These are phyloP conservation scores for Agrotis clavis DNA, from an alignment of 2,888 invertebrate genomes.

Conservation along the genomic window DNA sequence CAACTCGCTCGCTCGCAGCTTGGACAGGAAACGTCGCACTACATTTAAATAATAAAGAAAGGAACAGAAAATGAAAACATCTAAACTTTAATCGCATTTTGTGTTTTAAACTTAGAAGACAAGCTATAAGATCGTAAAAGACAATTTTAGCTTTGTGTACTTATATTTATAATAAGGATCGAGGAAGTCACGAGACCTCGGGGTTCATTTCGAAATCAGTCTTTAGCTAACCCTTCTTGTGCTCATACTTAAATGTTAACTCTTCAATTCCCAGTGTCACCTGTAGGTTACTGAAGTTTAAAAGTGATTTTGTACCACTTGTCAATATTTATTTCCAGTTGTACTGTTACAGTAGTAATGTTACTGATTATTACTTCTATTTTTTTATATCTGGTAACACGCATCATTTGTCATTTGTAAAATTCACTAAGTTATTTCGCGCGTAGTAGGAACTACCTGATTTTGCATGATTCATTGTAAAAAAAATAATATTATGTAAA, in stretches of 20 bases:
- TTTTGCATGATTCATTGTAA: too few species aligned
- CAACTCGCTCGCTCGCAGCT: conserved; percentile 30
- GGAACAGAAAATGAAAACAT: conserved; percentile 65
- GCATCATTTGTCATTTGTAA: too few species aligned
- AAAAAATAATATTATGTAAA: too few species aligned
- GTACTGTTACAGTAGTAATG: too few species aligned
- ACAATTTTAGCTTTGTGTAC: conserved; percentile 69
- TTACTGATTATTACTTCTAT: too few species aligned
- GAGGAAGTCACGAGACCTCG: conserved; percentile 72
- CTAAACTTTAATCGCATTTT: conserved; percentile 71
- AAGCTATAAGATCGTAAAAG: conserved; percentile 67
- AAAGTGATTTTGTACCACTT: too few species aligned
- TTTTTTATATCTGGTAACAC: too few species aligned
- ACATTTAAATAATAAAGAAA: conserved; percentile 62
- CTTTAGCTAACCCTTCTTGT: conserved; percentile 72
- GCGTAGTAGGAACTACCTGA: too few species aligned
- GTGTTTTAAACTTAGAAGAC: conserved; percentile 30
- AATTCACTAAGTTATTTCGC: too few species aligned
- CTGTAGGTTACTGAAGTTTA: too few species aligned
- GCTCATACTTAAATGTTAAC: conserved; percentile 1
- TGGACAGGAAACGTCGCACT: conserved; percentile 43
- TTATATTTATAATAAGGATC: conserved; percentile 80
- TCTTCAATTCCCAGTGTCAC: too few species aligned
- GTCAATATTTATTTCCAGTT: too few species aligned
- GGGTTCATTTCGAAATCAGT: conserved; percentile 74